phyloP scores from a whole-genome alignment of 2,797 vertebrate genomes.

The Anas flavirostris region DNA sequence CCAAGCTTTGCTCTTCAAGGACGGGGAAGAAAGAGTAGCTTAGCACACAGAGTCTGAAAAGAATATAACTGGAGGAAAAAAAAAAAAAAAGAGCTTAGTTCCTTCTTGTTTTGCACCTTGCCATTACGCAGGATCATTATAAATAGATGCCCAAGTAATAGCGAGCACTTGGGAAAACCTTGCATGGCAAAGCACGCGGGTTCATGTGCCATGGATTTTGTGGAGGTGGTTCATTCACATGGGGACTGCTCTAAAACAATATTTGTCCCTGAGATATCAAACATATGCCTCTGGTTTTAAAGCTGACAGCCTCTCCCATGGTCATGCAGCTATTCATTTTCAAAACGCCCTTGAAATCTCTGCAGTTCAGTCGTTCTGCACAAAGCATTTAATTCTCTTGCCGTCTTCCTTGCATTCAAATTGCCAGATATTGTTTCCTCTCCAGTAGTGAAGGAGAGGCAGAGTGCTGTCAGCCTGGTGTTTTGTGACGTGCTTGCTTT shows the following conservation, averaged over 20 bases:
- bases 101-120: neutral
- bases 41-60: neutral
- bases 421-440: neutral
- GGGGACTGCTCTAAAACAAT: neutral
- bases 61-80: neutral
- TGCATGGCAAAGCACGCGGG: neutral
- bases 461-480: fast-evolving
- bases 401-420: neutral
- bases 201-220: neutral
- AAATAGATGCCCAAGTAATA: neutral
- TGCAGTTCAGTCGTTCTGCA: neutral
- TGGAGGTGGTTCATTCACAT: neutral
- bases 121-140: neutral
- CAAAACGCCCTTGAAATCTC: neutral
- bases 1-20: neutral
- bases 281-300: neutral
- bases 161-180: neutral
- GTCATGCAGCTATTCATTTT: neutral
- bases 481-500: neutral
- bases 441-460: neutral
- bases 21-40: neutral
- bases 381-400: neutral
- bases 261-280: neutral
- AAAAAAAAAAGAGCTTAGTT: neutral
- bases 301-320: neutral